Evolutionary conservation across 1,140 invertebrate species (phyloP).

Genomic region (Artemia franciscana): DNA sequence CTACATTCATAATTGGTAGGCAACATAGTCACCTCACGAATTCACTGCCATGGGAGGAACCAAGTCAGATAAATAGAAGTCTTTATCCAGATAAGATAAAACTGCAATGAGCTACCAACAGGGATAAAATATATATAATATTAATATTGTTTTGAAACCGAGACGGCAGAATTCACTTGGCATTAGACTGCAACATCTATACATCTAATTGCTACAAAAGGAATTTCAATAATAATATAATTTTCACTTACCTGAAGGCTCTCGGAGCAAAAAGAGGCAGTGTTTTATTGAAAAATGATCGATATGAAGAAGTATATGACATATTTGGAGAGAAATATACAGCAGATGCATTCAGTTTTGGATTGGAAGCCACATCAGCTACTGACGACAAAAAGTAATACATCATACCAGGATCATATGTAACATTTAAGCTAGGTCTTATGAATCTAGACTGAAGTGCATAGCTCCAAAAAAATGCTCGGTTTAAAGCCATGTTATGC

Average conservation of each 20-base stretch:
- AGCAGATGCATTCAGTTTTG: conserved; percentile 72
- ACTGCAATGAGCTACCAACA: too few species aligned
- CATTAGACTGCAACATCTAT: too few species aligned
- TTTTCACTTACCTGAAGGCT: conserved; percentile 42
- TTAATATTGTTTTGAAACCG: too few species aligned
- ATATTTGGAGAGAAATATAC: conserved; percentile 85
- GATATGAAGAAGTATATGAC: conserved; percentile 79
- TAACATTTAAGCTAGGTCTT: conserved; percentile 63
- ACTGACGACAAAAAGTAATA: conserved; percentile 88
- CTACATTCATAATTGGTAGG: too few species aligned
- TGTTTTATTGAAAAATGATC: conserved; percentile 90
- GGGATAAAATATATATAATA: too few species aligned
- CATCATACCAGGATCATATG: conserved; percentile 91
- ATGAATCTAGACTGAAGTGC: conserved; percentile 77
- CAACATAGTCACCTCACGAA: too few species aligned
- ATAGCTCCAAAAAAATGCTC: conserved; percentile 88
- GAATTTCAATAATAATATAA: neutral
- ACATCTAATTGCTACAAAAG: neutral
- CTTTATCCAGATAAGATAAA: too few species aligned
- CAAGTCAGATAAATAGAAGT: too few species aligned
- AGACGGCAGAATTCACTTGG: too few species aligned
- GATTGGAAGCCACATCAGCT: conserved; percentile 80
- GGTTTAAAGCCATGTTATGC: conserved; percentile 81
- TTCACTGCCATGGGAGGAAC: too few species aligned
- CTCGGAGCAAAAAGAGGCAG: conserved; percentile 81